These are phyloP conservation scores for Vidua macroura DNA, from an alignment of 2,113 vertebrate genomes.

Conservation along the genomic window DNA sequence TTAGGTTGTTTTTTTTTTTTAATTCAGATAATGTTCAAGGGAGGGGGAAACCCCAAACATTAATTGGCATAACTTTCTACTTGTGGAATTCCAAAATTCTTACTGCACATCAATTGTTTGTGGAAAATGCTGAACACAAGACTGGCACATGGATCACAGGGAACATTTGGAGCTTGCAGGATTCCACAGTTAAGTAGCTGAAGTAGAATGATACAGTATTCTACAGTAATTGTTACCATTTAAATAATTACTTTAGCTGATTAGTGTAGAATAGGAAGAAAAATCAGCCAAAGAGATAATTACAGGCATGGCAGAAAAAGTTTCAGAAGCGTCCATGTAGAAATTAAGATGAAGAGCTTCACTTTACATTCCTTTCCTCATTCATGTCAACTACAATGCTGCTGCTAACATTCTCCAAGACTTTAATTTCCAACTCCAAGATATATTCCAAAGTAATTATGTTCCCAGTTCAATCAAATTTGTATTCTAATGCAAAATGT, in stretches of 20 bases:
- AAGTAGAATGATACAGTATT: background rate
- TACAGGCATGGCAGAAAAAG: background rate
- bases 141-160: rapidly evolving
- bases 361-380: background rate
- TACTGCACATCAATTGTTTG: background rate
- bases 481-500: background rate
- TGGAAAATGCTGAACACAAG: background rate
- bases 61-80: background rate
- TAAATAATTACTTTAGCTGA: background rate
- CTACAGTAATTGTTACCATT: background rate
- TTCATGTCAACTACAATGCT: background rate
- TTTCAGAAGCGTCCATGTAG: background rate
- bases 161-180: background rate
- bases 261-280: background rate
- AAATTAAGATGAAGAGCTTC: background rate
- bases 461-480: background rate
- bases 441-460: background rate
- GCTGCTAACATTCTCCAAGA: background rate
- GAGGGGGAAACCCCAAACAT: background rate
- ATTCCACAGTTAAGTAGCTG: background rate
- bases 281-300: background rate
- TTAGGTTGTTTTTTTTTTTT: background rate
- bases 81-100: background rate
- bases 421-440: background rate
- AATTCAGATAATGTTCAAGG: background rate